Evolutionary conservation across 2,113 vertebrate species (phyloP), one percentile per base, ranked within the genome.

Genomic region (Tragelaphus imberbis): DNA sequence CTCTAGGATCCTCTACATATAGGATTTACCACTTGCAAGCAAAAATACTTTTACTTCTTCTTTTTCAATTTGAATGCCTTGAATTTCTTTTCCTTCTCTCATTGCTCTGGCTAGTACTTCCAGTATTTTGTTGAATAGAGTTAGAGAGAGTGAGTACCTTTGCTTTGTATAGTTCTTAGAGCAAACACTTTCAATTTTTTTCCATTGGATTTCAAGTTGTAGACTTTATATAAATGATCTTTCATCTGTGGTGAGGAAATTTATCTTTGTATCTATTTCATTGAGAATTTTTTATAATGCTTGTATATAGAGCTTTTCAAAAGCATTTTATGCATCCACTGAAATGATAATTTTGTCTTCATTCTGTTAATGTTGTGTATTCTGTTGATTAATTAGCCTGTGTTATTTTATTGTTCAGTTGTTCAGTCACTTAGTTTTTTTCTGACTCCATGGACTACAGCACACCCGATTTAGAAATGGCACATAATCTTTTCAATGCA

Each of bases 381-480:
- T 19, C 27, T 27, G 14, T 44, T 2, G 36, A n/a, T 49, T 79
- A 19, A 11, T 90, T 90, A 47, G 7, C n/a, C 68, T 75, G 10
- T 75, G n/a, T 40, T 3, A 40, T 75, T 71, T 71, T 40, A 10
- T 71, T 71, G n/a, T 10, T 40, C 2, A 0, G 10, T 71, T 71
- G n/a, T 75, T 68, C 19, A 40, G 68, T 75, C n/a, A 40, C 68
- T 6, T 23, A 40, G 68, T 75, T 75, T 75, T 75, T 75, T 23
- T 40, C n/a, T 0, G 0, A 75, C 9, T 19, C n/a, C 68, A 75
- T 75, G n/a, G 68, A 40, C 68, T 75, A 71, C 10, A 75, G n/a
- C 68, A 40, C 36, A 40, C 10, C 19, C 10, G 10, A 75, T 40
- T 40, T 40, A 40, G n/a, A 75, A 40, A 40, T 7, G 21, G 8